Evolutionary conservation across 2,797 vertebrate genomes (phyloP).

Genomic region (Sebastolobus altivelis): DNA sequence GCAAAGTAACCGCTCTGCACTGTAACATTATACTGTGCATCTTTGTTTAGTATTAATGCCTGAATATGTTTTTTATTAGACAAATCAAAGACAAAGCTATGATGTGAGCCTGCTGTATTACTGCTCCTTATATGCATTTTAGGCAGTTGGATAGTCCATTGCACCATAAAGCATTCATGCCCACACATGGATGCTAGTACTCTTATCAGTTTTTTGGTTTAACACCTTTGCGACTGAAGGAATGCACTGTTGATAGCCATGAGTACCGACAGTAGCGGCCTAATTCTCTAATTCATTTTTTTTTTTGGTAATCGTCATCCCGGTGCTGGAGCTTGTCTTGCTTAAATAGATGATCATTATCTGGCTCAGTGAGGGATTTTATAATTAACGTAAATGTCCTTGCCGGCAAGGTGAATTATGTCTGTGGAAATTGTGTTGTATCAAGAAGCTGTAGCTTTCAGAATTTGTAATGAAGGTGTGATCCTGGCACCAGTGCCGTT

Average conservation of each 20-base stretch:
- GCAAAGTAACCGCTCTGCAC: not conserved
- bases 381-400: slow-evolving; percentile 68
- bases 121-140: not conserved
- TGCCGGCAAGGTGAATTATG: slow-evolving; percentile 57
- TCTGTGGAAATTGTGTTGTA: slow-evolving; percentile 26
- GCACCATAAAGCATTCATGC: not conserved
- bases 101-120: not conserved
- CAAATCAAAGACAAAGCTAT: not conserved
- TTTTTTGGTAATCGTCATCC: slow-evolving; percentile 32
- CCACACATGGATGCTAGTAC: slow-evolving; percentile 7
- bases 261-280: not conserved
- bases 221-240: slow-evolving; percentile 15
- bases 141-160: not conserved
- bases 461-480: slow-evolving; percentile 30
- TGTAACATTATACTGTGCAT: not conserved
- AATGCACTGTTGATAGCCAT: slow-evolving; percentile 5
- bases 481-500: not conserved
- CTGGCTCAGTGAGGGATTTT: slow-evolving; percentile 60
- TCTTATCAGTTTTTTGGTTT: slow-evolving; percentile 18
- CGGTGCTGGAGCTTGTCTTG: slow-evolving; percentile 42
- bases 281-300: slow-evolving; percentile 24
- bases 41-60: not conserved
- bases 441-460: slow-evolving; percentile 23
- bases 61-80: not conserved
- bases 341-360: slow-evolving; percentile 68